Evolutionary conservation across 2,888 invertebrate species (phyloP), one percentile per base, ranked within the genome.

Genomic region (Eurois occulta): DNA sequence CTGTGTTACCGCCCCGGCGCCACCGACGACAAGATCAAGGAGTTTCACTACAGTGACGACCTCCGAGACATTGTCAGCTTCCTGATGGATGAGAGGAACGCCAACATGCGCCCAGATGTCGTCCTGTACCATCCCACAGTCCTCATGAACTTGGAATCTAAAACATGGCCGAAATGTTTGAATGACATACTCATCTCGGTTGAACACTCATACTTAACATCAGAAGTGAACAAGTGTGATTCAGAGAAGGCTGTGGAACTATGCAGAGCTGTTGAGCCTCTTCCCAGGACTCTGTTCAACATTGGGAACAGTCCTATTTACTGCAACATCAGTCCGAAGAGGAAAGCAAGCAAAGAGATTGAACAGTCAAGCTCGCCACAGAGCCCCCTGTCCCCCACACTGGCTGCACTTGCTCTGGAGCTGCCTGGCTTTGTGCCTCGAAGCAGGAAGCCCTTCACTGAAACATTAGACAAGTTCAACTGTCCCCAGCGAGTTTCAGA

Each of bases 401-500:
- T 97, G 46, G 95, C 95, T 78, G 97, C 97, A 52, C 86, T 97
- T 46, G 97, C 97, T 28, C 83, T 97, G 55, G 96, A 97, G 91
- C 88, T 97, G 69, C 97, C 97, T 62, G 97, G 97, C 2, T 97
- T 93, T 89, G 95, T 96, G 2, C 97, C 97, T 60, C 93, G 95
- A 60, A 92, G 94, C 85, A 94, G 94, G 74, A 95, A 89, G 76
- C 95, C 95, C 6, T 93, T 92, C 77, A 92, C 88, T 86, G 93
- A 92, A 71, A 88, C 93, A 55, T 13, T 94, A 62, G 93, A 92
- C 35, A 89, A 90, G 32, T 93, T 93, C 66, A 93, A 90, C 75
- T 91, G 92, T 72, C 97, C 97, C 6, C 95, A 97, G 83, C 93
- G 94, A 86, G 95, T 97, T 11, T 97, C 97, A 13, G 96, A 97